Percentiles rank a stretch among this genome's conserved stretches.
Conservation (phyloP, 2,113 vertebrate species). For the Tyto alba region DNA sequence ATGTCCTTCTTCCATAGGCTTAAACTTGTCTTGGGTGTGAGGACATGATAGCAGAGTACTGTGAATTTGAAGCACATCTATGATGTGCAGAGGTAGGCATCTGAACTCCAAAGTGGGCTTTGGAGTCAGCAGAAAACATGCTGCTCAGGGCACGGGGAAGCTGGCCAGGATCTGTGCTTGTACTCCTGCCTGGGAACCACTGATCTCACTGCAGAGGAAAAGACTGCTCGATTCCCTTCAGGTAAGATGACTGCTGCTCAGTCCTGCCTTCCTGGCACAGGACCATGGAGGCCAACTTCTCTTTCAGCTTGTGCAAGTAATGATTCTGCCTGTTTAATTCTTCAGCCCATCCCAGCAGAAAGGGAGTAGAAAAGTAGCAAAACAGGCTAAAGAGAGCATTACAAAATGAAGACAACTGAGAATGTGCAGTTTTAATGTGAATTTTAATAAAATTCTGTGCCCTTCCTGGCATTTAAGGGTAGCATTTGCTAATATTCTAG, state of each 20-base stretch:
- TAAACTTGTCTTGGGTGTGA: not conserved
- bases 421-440: not conserved
- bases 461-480: not conserved
- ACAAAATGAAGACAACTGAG: not conserved
- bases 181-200: not conserved
- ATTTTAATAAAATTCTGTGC: not conserved
- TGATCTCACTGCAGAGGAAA: not conserved
- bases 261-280: not conserved
- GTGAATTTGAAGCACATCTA: not conserved
- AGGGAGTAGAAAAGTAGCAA: not conserved
- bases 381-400: not conserved
- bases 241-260: not conserved
- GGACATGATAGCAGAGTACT: not conserved
- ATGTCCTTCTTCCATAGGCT: not conserved
- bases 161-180: not conserved
- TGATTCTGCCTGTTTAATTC: not conserved
- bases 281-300: not conserved
- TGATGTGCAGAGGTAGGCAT: not conserved
- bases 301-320: not conserved
- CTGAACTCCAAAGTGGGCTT: not conserved
- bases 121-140: not conserved
- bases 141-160: rapidly evolving
- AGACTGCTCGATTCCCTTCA: not conserved
- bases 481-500: not conserved
- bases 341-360: not conserved